Evolutionary conservation across 2,888 invertebrate genomes (phyloP).

Genomic region (Andrena trimmerana): DNA sequence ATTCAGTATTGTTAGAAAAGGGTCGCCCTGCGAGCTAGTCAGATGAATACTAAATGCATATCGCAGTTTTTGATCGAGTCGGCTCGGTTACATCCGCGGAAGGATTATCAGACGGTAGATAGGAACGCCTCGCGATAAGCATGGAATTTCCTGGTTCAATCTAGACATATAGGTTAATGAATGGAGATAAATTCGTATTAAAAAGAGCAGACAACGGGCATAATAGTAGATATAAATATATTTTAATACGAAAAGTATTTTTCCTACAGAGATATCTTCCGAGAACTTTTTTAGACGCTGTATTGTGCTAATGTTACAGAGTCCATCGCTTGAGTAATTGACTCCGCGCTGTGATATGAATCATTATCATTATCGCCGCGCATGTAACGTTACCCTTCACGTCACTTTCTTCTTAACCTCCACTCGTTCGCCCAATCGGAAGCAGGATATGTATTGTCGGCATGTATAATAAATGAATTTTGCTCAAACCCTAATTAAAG

Average conservation of each 20-base stretch:
- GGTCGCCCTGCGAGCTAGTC: neutral
- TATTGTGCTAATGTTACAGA: neutral
- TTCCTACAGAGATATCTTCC: constrained; percentile 8
- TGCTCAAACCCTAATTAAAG: neutral
- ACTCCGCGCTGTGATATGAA: neutral
- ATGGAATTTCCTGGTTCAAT: constrained; percentile 26
- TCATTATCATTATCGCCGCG: constrained; percentile 24
- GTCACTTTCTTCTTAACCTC: constrained; percentile 6
- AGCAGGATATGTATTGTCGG: neutral
- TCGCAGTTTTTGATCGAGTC: neutral
- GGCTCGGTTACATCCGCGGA: neutral
- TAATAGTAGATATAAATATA: constrained; percentile 1
- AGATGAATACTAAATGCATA: constrained; percentile 7
- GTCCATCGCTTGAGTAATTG: constrained; percentile 10
- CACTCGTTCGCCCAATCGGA: constrained; percentile 14
- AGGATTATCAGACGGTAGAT: constrained; percentile 17
- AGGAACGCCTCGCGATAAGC: neutral
- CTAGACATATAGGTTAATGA: neutral
- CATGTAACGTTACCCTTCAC: neutral
- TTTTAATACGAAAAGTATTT: constrained; percentile 21
- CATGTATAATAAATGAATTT: neutral
- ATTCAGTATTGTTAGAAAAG: neutral
- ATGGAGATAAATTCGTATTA: neutral
- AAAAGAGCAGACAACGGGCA: neutral
- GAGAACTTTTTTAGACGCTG: neutral